A percentile compares a stretch with the other conserved stretches of the same genome.
These are phyloP conservation scores for Drosophila paranaensis DNA, from an alignment of 2,888 invertebrate genomes.

Conservation along the genomic window DNA sequence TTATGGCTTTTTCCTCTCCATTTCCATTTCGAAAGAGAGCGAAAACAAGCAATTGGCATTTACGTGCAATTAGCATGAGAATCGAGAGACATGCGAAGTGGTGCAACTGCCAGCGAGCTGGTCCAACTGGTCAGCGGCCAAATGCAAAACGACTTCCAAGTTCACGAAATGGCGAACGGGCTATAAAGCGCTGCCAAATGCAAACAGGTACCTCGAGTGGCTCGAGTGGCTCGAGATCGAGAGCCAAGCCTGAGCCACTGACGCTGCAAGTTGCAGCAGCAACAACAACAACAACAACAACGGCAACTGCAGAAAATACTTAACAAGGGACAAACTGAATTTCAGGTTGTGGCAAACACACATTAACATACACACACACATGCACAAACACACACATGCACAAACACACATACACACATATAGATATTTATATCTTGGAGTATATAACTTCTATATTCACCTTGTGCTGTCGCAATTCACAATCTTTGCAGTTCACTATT, in stretches of 20 bases:
- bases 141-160: constrained; percentile 44
- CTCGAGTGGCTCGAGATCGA: background rate
- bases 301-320: background rate
- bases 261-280: constrained; percentile 20
- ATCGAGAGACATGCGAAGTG: constrained; percentile 20
- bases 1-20: constrained; percentile 33
- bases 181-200: constrained; percentile 37
- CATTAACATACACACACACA: constrained; percentile 1
- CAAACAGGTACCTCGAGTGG: constrained; percentile 50
- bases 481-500: constrained; percentile 28
- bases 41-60: constrained; percentile 41
- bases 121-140: constrained; percentile 23
- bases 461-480: constrained; percentile 33
- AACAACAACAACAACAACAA: background rate
- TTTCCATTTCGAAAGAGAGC: background rate
- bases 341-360: constrained; percentile 44
- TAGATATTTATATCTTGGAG: background rate
- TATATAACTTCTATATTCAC: constrained; percentile 52
- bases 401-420: background rate
- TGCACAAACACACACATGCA: background rate
- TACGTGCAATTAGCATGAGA: constrained; percentile 55
- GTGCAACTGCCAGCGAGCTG: constrained; percentile 6
- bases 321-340: constrained; percentile 46
- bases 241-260: constrained; percentile 7
- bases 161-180: constrained; percentile 46